Evolutionary conservation across 2,797 vertebrate species (phyloP).

Genomic region (Petrocephalus sullivani): DNA sequence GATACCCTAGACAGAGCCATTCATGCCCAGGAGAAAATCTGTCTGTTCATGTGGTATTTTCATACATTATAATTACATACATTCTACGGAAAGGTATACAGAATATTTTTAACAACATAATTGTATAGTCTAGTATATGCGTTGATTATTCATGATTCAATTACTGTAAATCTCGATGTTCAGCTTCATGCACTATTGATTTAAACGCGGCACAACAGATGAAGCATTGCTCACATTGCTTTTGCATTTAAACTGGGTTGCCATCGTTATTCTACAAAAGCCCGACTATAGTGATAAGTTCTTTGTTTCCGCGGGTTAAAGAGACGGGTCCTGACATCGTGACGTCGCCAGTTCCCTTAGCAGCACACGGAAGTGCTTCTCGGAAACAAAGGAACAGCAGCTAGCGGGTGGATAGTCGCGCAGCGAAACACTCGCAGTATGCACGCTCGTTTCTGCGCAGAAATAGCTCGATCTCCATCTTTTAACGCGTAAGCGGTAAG

Average conservation of each 20-base stretch:
- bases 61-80: neutral
- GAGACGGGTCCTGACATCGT: neutral
- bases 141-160: neutral
- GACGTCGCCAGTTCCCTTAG: neutral
- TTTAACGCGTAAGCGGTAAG: neutral
- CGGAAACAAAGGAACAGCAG: constrained; percentile 18
- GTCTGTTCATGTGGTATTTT: neutral
- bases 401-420: neutral
- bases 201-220: neutral
- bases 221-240: neutral
- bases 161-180: neutral
- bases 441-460: neutral
- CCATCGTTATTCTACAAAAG: neutral
- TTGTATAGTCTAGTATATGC: neutral
- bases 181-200: neutral
- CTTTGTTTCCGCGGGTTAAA: constrained; percentile 1
- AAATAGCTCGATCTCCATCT: neutral
- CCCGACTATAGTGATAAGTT: neutral
- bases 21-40: neutral
- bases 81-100: neutral
- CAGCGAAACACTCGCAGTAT: neutral
- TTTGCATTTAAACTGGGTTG: neutral
- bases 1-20: neutral
- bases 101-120: neutral
- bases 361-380: neutral